These are phyloP conservation scores for Trialeurodes vaporariorum DNA, from an alignment of 1,140 invertebrate genomes.

Conservation along the genomic window DNA sequence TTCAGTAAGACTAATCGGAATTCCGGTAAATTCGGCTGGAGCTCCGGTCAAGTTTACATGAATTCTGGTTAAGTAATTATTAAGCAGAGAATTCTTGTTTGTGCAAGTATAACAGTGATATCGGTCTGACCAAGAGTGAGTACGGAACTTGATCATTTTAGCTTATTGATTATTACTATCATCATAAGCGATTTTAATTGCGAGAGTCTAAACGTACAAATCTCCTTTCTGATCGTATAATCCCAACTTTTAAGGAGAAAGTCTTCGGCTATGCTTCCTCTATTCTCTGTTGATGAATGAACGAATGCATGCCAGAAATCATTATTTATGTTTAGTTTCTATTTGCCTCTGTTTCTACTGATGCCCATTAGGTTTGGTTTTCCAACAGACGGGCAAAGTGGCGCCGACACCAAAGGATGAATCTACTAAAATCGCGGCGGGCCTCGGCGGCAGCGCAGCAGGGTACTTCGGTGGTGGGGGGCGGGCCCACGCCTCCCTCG, in stretches of 20 bases:
- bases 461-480: slow-evolving; percentile 37
- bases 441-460: slow-evolving; percentile 40
- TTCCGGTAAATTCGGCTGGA: no score
- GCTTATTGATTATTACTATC: no score
- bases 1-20: no score
- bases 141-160: no score
- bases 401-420: slow-evolving; percentile 90
- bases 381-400: slow-evolving; percentile 96
- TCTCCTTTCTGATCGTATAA: neutral
- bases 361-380: slow-evolving; percentile 80
- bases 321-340: slow-evolving; percentile 2
- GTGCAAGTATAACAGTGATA: no score
- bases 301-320: neutral
- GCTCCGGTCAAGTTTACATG: no score
- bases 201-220: no score
- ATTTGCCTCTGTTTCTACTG: slow-evolving; percentile 21
- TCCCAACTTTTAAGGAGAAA: neutral
- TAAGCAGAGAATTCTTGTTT: no score
- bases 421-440: slow-evolving; percentile 45
- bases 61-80: no score
- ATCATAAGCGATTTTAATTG: no score
- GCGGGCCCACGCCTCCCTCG: slow-evolving; percentile 35
- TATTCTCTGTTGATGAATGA: neutral
- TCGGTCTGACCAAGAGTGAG: no score
- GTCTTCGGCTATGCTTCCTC: neutral